A percentile compares a stretch with the other conserved stretches of the same genome.
phyloP scores from a whole-genome alignment of 2,888 invertebrate genomes.

The Hirtodrosophila alboralis region DNA sequence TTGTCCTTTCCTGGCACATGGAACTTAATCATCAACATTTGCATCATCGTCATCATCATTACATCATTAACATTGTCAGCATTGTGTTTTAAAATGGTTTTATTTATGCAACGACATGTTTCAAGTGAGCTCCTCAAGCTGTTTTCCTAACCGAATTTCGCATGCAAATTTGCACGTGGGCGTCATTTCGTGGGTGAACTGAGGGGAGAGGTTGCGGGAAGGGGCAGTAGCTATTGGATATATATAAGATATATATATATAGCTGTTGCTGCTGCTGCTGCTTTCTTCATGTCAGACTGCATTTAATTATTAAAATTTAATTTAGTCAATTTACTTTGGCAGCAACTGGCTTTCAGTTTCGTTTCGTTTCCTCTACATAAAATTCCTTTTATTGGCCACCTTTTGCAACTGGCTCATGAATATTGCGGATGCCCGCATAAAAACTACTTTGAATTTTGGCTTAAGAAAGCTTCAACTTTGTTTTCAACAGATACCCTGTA shows the following conservation, averaged over 20 bases:
- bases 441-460: slow-evolving; percentile 46
- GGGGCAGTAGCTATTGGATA: slow-evolving; percentile 1
- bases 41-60: slow-evolving; percentile 19
- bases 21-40: slow-evolving; percentile 29
- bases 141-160: slow-evolving; percentile 71
- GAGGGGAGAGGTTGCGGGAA: not conserved
- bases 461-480: slow-evolving; percentile 25
- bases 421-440: slow-evolving; percentile 45
- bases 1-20: slow-evolving; percentile 9
- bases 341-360: slow-evolving; percentile 8
- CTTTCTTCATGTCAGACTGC: slow-evolving; percentile 35
- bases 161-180: slow-evolving; percentile 74
- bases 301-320: slow-evolving; percentile 79
- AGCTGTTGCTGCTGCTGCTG: slow-evolving; percentile 14
- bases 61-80: slow-evolving; percentile 38
- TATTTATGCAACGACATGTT: slow-evolving; percentile 76
- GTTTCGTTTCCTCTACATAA: slow-evolving; percentile 11
- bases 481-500: slow-evolving; percentile 14
- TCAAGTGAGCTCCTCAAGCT: slow-evolving; percentile 62
- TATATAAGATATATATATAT: too few species aligned
- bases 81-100: slow-evolving; percentile 69
- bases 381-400: slow-evolving; percentile 47
- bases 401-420: slow-evolving; percentile 44
- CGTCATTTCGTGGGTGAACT: slow-evolving; percentile 7
- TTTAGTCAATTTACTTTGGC: slow-evolving; percentile 64